Conservation (phyloP, 2,113 vertebrate genomes). For the Odontophorus gujanensis region DNA sequence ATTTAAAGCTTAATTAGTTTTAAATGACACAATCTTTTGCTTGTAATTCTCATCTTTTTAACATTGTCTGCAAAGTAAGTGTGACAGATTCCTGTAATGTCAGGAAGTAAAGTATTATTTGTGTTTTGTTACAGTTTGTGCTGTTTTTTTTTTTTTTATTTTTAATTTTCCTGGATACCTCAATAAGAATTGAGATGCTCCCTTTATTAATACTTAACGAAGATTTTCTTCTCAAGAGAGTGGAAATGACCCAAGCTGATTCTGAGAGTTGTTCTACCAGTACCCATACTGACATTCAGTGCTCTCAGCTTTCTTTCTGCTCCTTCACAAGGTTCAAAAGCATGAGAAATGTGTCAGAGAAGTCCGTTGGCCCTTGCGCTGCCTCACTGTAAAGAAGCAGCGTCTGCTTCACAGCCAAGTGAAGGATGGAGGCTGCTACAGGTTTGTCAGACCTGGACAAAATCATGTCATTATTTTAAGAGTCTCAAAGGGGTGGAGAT, state of each 20-base stretch:
- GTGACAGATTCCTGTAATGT: not conserved
- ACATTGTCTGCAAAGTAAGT: not conserved
- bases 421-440: not conserved
- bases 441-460: not conserved
- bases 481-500: not conserved
- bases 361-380: not conserved
- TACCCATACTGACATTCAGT: not conserved
- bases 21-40: slow-evolving; percentile 30
- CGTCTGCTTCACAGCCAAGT: not conserved
- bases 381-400: not conserved
- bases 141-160: not conserved
- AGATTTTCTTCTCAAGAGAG: not conserved
- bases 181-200: not conserved
- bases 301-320: not conserved
- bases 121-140: not conserved
- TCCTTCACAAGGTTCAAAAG: not conserved
- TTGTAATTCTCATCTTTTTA: not conserved
- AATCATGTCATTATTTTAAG: not conserved
- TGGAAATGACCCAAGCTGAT: not conserved
- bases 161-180: not conserved
- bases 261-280: not conserved
- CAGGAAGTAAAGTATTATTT: not conserved
- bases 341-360: not conserved
- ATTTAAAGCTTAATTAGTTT: slow-evolving; percentile 55
- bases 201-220: not conserved